Evolutionary conservation across 2,797 vertebrate genomes (phyloP).

Genomic region (Cephalopachus bancanus): DNA sequence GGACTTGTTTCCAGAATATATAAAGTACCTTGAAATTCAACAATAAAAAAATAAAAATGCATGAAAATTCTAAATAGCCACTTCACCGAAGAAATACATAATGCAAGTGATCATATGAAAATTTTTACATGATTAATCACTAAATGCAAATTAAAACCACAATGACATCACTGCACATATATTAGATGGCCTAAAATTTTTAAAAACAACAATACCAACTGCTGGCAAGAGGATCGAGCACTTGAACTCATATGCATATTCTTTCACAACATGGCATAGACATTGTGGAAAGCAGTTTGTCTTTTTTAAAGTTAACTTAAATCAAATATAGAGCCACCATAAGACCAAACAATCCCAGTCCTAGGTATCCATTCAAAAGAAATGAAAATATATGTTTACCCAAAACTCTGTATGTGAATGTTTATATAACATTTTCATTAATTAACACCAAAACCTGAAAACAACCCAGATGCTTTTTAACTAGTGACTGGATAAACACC

Average conservation of each 20-base stretch:
- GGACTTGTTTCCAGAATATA: not conserved
- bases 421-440: no score
- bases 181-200: not conserved
- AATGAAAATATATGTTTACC: no score
- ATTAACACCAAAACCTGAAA: no score
- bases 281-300: not conserved
- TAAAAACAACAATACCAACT: not conserved
- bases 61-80: not conserved
- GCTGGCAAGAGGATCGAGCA: not conserved
- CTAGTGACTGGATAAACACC: not conserved
- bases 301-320: not conserved
- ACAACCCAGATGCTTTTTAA: not conserved
- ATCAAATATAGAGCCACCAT: not conserved
- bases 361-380: not conserved
- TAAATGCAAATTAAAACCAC: not conserved
- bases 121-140: not conserved
- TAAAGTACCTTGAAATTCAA: not conserved
- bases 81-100: not conserved
- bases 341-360: not conserved
- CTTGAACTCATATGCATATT: no score
- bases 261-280: not conserved
- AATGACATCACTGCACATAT: not conserved
- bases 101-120: not conserved
- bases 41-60: not conserved
- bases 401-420: no score